phyloP scores from a whole-genome alignment of 2,113 vertebrate species.

The Monarcha castaneiventris region DNA sequence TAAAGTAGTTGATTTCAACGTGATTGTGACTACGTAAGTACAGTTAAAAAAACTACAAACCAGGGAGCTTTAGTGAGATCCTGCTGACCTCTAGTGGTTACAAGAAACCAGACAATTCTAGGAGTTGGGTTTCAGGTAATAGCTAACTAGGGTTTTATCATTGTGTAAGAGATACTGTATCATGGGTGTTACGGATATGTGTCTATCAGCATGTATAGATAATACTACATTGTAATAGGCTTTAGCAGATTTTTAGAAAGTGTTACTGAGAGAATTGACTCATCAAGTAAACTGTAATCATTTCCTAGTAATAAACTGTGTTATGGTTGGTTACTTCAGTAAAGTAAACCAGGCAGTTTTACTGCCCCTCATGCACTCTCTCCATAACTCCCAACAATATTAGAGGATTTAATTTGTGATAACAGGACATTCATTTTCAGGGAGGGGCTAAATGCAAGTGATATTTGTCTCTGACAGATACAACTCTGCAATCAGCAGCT shows the following conservation, averaged over 20 bases:
- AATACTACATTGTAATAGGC: neutral
- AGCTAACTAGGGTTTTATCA: neutral
- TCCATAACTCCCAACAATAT: neutral
- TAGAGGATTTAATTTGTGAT: neutral
- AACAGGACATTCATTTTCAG: neutral
- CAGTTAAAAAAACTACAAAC: neutral
- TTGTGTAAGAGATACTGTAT: neutral
- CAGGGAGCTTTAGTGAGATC: neutral
- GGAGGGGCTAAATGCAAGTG: neutral
- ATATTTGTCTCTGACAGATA: constrained; percentile 76
- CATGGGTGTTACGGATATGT: neutral
- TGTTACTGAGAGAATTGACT: neutral
- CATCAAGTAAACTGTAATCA: neutral
- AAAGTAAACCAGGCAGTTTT: neutral
- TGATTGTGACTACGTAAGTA: constrained; percentile 95
- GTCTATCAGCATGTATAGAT: neutral
- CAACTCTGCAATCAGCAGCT: constrained; percentile 87
- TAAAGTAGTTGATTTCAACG: constrained; percentile 81
- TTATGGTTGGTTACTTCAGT: neutral
- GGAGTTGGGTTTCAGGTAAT: neutral
- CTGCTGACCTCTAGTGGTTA: constrained; percentile 49
- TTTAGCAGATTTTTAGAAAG: neutral
- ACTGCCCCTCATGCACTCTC: neutral
- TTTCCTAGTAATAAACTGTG: neutral
- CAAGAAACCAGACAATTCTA: neutral